A percentile compares a stretch with the other conserved stretches of the same genome.
Conservation (phyloP, 1,140 invertebrate genomes). For the Ceratoteleas bidentatus region DNA sequence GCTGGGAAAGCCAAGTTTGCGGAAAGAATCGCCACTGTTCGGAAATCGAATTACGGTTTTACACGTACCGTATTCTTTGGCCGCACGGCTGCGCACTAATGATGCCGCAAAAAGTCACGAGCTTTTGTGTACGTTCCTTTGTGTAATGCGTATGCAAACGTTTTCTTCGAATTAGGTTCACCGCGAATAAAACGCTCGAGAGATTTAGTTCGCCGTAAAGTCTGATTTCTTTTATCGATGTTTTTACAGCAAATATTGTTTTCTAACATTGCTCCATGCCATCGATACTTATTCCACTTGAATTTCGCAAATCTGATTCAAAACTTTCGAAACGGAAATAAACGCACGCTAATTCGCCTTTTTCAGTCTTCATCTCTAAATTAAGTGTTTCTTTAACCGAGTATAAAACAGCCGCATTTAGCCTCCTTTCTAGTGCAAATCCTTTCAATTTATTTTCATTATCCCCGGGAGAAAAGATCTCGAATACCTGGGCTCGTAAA, state of each 20-base stretch:
- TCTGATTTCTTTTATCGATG: slow-evolving; percentile 29
- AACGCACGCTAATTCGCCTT: not conserved
- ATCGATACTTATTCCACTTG: too few relatives aligned
- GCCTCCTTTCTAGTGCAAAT: slow-evolving; percentile 1
- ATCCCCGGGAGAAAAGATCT: not conserved
- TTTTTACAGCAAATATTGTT: slow-evolving; percentile 45
- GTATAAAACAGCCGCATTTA: slow-evolving; percentile 1
- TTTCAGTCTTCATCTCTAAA: not conserved
- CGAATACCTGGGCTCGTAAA: slow-evolving; percentile 13
- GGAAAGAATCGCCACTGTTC: not conserved
- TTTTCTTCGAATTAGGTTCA: slow-evolving; percentile 36
- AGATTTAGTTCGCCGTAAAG: slow-evolving; percentile 31
- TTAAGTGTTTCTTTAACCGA: not conserved
- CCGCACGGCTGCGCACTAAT: slow-evolving; percentile 20
- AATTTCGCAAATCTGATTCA: too few relatives aligned
- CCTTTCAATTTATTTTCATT: slow-evolving; percentile 14
- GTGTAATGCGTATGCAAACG: slow-evolving; percentile 39
- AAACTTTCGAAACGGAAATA: too few relatives aligned
- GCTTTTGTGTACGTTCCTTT: slow-evolving; percentile 49
- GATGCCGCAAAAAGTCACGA: slow-evolving; percentile 36
- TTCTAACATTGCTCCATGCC: not conserved
- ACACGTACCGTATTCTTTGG: slow-evolving; percentile 26
- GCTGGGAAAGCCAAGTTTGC: slow-evolving; percentile 1
- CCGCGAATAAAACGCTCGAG: slow-evolving; percentile 24
- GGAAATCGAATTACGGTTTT: slow-evolving; percentile 35